These are phyloP conservation scores for Drosophila lowei DNA, from an alignment of 1,140 invertebrate species.

Conservation along the genomic window DNA sequence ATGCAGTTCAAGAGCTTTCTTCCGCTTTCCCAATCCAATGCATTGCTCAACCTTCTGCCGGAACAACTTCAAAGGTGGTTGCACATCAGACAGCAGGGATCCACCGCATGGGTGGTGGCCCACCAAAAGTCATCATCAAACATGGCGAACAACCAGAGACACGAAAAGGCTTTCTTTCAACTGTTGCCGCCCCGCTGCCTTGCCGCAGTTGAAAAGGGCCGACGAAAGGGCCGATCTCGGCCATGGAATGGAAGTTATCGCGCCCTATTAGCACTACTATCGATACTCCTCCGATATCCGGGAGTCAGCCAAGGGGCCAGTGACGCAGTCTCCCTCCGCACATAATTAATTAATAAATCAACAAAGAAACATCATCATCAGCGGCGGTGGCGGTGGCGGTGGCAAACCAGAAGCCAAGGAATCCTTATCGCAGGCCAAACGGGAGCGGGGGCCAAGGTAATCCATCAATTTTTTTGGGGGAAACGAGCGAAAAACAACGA, in stretches of 20 bases:
- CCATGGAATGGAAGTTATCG: constrained; percentile 54
- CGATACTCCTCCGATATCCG: constrained; percentile 44
- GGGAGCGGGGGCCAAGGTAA: constrained; percentile 58
- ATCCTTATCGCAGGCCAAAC: constrained; percentile 53
- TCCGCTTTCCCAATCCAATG: not conserved
- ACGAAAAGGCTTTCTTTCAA: constrained; percentile 47
- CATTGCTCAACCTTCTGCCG: constrained; percentile 51
- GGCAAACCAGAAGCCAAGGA: constrained; percentile 27
- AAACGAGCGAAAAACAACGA: constrained; percentile 59
- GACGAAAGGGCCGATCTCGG: constrained; percentile 56
- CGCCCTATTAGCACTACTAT: constrained; percentile 60
- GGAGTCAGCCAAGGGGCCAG: constrained; percentile 4
- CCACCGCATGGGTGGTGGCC: constrained; percentile 1
- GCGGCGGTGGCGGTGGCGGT: constrained; percentile 38
- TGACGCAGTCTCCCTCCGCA: constrained; percentile 72
- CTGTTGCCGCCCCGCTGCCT: constrained; percentile 39
- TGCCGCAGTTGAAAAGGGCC: constrained; percentile 40
- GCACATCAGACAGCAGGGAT: constrained; percentile 5
- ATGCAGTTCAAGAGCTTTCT: not conserved
- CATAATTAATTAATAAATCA: constrained; percentile 82
- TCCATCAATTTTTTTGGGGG: constrained; percentile 70
- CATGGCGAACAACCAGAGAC: constrained; percentile 21
- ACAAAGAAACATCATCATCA: constrained; percentile 58
- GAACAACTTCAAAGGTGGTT: constrained; percentile 58
- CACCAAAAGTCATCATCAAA: constrained; percentile 49